Percentiles rank a stretch among this genome's conserved stretches.
Conservation (phyloP, 2,797 vertebrate species). For the Eptatretus atami region DNA sequence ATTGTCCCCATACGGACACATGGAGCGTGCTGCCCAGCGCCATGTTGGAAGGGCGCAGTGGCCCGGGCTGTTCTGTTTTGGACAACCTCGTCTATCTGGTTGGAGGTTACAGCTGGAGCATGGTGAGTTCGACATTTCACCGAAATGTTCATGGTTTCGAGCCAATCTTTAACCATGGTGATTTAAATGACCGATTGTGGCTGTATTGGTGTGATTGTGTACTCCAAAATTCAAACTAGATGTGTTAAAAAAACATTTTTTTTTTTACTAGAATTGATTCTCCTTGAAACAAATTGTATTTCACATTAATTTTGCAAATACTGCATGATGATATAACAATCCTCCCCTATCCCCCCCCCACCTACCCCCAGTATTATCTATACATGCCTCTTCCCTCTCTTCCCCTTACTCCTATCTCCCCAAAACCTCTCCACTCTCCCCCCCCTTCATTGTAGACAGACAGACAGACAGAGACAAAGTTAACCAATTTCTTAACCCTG, state of each 20-base stretch:
- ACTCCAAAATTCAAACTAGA: too few species aligned
- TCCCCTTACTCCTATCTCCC: not conserved
- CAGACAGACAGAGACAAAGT: too few species aligned
- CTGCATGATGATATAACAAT: not conserved
- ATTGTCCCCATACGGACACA: constrained; percentile 85
- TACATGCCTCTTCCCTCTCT: not conserved
- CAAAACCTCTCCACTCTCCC: not conserved
- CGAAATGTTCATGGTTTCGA: not conserved
- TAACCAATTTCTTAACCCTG: too few species aligned
- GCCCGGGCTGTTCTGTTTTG: constrained; percentile 64
- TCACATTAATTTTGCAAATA: too few species aligned
- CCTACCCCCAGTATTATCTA: not conserved
- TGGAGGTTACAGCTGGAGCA: constrained; percentile 97
- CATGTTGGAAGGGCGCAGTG: constrained; percentile 83
- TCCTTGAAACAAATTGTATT: too few species aligned
- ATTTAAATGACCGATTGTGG: too few species aligned
- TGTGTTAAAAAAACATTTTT: too few species aligned
- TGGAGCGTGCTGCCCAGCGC: constrained; percentile 96
- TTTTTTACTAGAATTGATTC: too few species aligned
- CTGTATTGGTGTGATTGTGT: too few species aligned
- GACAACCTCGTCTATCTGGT: constrained; percentile 87
- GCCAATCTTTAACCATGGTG: too few species aligned
- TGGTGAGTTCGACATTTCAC: constrained; percentile 21
- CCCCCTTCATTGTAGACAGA: not conserved
- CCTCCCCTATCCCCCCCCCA: not conserved